Evolutionary conservation across 1,140 invertebrate genomes (phyloP).

Genomic region (Drosophila kohkoa): DNA sequence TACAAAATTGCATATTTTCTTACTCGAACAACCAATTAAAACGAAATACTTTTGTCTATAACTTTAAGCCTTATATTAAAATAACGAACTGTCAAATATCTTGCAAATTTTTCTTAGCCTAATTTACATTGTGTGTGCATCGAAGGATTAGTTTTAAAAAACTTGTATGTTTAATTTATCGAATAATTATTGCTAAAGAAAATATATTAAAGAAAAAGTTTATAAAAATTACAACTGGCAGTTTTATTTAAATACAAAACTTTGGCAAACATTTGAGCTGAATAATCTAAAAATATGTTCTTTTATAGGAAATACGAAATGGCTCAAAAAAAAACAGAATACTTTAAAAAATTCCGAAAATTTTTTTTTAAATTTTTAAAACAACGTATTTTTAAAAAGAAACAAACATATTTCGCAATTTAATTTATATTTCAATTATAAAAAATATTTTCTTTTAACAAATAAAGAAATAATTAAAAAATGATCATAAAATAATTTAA

Average conservation of each 20-base stretch:
- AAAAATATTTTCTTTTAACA: too few species aligned
- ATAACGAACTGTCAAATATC: slow-evolving; percentile 28
- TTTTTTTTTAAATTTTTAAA: too few species aligned
- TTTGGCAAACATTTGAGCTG: background rate
- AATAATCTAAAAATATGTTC: too few species aligned
- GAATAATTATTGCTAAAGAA: slow-evolving; percentile 26
- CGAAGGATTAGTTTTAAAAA: slow-evolving; percentile 40
- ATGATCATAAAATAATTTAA: too few species aligned
- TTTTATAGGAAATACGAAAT: too few species aligned
- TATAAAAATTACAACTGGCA: slow-evolving; percentile 19
- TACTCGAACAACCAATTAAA: slow-evolving; percentile 5
- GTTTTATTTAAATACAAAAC: slow-evolving; percentile 6
- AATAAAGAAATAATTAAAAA: too few species aligned
- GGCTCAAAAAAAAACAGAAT: too few species aligned
- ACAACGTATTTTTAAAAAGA: too few species aligned
- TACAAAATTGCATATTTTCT: slow-evolving; percentile 19
- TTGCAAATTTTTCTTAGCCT: slow-evolving; percentile 22
- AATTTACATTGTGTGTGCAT: slow-evolving; percentile 33
- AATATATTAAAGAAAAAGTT: slow-evolving; percentile 24
- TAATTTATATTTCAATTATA: too few species aligned
- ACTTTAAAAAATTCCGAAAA: too few species aligned
- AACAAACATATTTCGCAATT: too few species aligned
- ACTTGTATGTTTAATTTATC: slow-evolving; percentile 32
- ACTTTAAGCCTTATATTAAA: slow-evolving; percentile 25
- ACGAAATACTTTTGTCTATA: slow-evolving; percentile 9